phyloP scores from a whole-genome alignment of 2,888 invertebrate species.

The Platypus cylindrus region DNA sequence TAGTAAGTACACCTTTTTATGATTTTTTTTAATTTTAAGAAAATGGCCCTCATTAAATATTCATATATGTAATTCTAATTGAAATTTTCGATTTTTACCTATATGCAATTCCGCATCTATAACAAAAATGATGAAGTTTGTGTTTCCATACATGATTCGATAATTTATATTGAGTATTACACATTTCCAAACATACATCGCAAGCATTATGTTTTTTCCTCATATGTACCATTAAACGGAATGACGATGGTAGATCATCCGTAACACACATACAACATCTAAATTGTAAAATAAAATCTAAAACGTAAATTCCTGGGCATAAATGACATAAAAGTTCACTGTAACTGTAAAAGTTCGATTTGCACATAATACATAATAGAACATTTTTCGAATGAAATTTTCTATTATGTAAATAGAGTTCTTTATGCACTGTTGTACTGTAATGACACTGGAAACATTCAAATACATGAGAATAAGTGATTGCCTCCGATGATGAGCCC shows the following conservation, averaged over 20 bases:
- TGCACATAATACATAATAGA: slow-evolving; percentile 76
- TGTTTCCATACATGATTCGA: slow-evolving; percentile 88
- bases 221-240: slow-evolving; percentile 78
- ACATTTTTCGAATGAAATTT: slow-evolving; percentile 78
- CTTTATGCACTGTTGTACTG: slow-evolving; percentile 66
- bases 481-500: slow-evolving; percentile 44
- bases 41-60: too few species aligned
- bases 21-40: too few species aligned
- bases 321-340: slow-evolving; percentile 78
- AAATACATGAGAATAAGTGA: slow-evolving; percentile 54
- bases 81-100: slow-evolving; percentile 7
- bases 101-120: slow-evolving; percentile 78
- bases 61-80: too few species aligned
- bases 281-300: slow-evolving; percentile 54
- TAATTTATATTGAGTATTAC: slow-evolving; percentile 63
- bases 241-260: slow-evolving; percentile 70
- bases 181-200: slow-evolving; percentile 75
- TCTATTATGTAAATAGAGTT: slow-evolving; percentile 73
- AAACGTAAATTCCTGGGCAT: slow-evolving; percentile 63
- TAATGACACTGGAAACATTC: slow-evolving; percentile 81
- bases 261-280: slow-evolving; percentile 72
- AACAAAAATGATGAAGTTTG: slow-evolving; percentile 75
- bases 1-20: too few species aligned
- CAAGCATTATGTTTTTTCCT: slow-evolving; percentile 74
- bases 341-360: slow-evolving; percentile 74